Percentiles rank a stretch among this genome's conserved stretches.
Evolutionary conservation across 2,797 vertebrate species (phyloP).

Genomic region (Chelon labrosus): DNA sequence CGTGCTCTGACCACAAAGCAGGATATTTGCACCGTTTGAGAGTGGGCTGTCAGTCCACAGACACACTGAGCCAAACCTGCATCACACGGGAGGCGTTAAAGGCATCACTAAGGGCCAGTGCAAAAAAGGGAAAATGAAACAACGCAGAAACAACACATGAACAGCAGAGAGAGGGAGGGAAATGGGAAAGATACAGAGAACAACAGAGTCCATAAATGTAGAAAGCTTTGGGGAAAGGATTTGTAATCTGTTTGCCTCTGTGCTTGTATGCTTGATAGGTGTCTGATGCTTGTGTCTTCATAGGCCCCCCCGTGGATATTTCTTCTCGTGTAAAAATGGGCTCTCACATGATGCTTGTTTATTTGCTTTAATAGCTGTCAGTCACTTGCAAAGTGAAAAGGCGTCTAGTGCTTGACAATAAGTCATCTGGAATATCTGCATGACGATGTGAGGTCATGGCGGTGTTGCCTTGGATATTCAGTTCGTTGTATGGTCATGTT

Average conservation of each 20-base stretch:
- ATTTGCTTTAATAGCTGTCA: slow-evolving; percentile 62
- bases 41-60: slow-evolving; percentile 93
- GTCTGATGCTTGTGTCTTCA: slow-evolving; percentile 85
- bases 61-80: slow-evolving; percentile 97
- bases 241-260: slow-evolving; percentile 82
- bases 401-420: slow-evolving; percentile 73
- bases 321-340: slow-evolving; percentile 84
- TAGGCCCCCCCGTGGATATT: slow-evolving; percentile 77
- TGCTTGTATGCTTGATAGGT: slow-evolving; percentile 83
- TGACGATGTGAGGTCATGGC: slow-evolving; percentile 78
- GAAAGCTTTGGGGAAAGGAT: slow-evolving; percentile 71
- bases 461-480: slow-evolving; percentile 73
- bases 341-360: slow-evolving; percentile 69
- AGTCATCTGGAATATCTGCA: slow-evolving; percentile 77
- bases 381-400: slow-evolving; percentile 73
- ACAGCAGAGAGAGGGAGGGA: slow-evolving; percentile 75
- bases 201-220: slow-evolving; percentile 83
- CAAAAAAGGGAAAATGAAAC: slow-evolving; percentile 67
- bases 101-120: slow-evolving; percentile 88
- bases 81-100: slow-evolving; percentile 96
- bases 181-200: slow-evolving; percentile 74
- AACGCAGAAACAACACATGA: slow-evolving; percentile 81
- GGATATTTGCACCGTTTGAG: slow-evolving; percentile 92
- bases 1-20: slow-evolving; percentile 83
- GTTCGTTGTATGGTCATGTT: slow-evolving; percentile 73